Base-by-base conservation (phyloP, 1,140 invertebrate species). In the Dysdera silvatica region DNA sequence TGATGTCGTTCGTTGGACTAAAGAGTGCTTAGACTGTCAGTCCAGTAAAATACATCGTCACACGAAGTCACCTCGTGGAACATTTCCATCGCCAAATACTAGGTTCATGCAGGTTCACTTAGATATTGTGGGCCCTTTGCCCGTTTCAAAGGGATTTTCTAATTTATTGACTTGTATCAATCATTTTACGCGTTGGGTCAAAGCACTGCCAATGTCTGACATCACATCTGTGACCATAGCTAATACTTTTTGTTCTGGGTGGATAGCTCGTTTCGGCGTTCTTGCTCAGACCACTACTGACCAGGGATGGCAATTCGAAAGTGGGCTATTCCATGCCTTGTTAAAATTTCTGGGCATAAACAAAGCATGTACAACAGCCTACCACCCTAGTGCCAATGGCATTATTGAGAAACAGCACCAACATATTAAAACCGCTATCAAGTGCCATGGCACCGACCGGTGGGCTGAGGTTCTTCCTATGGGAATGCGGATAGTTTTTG, bases 121-220 rank as follows among this genome's bases (percentile, higher is more conserved):
- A n/a, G n/a, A n/a, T n/a, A n/a, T n/a, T n/a, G n/a, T n/a, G n/a
- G 76, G 78, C 0, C 79, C 75, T 0, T 51, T 82, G 2, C 75
- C 77, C 18, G 52, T 51, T 3, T 69, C 68, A 0, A 29, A 72
- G 10, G 74, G 71, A n/a, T 72, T 61, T 47, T 43, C 28, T 10
- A 79, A 80, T 58, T 65, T 68, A 6, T 64, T 81, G 3, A 80
- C 78, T 0, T 70, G 72, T 10, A 74, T 79, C 4, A 75, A 80
- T 55, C 60, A 76, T 5, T 79, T 73, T 61, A 75, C 77, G 0
- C 56, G 75, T 16, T 80, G 70, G 72, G 74, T 72, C 0, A 78
- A 80, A 68, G 74, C 74, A 1, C 62, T 75, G 24, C 74, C 78
- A 7, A 48, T 78, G 0, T 3, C 32, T 7, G 71, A 80, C 40